These are phyloP conservation scores for Dysidea cf. avara DNA, from an alignment of 37 sponge, comb jelly and placozoan genomes.

Conservation along the genomic window DNA sequence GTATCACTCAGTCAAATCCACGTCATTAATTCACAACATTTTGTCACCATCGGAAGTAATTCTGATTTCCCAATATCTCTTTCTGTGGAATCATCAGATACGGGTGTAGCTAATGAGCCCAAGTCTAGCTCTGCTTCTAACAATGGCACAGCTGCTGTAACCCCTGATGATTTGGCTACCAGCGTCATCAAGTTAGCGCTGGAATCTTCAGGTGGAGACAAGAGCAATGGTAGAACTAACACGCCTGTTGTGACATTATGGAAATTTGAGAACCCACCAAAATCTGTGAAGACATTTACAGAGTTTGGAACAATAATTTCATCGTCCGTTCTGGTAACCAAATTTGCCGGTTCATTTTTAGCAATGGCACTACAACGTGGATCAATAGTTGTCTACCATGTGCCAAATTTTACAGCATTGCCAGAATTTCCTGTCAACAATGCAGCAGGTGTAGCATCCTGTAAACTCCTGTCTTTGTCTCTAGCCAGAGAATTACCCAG, in stretches of 20 bases:
- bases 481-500: too few relatives aligned
- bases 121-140: neutral
- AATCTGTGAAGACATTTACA: neutral
- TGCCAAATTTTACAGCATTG: slow-evolving; percentile 49
- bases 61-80: neutral
- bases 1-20: slow-evolving; percentile 36
- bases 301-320: slow-evolving; percentile 23
- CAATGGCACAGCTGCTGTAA: neutral
- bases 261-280: slow-evolving; percentile 46
- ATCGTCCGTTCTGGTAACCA: slow-evolving; percentile 29
- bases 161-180: neutral
- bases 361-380: slow-evolving; percentile 43
- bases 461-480: too few relatives aligned
- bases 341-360: slow-evolving; percentile 45
- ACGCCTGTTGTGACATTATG: slow-evolving; percentile 16
- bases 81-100: neutral
- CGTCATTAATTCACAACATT: slow-evolving; percentile 23
- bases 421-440: too few relatives aligned
- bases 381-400: slow-evolving; percentile 50
- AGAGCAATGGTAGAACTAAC: neutral
- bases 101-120: neutral
- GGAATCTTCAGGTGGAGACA: neutral
- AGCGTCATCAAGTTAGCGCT: neutral
- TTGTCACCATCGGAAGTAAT: slow-evolving; percentile 44
- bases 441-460: too few relatives aligned